Evolutionary conservation across 1,140 invertebrate genomes (phyloP), one percentile per base, ranked within the genome.

Genomic region (Camponotus pennsylvanicus): DNA sequence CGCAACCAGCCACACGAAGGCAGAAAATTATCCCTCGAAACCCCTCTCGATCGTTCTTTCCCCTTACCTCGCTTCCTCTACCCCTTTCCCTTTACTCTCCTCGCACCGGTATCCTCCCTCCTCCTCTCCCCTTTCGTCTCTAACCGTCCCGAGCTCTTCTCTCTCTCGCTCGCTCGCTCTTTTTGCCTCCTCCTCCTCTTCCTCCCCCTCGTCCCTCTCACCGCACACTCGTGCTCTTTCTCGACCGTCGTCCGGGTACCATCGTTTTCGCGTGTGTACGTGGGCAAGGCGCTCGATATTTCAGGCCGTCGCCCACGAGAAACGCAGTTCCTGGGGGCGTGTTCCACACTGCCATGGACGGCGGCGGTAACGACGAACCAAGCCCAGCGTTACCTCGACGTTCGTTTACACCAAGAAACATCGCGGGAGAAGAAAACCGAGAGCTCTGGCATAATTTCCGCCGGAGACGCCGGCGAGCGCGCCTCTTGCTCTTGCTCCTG

Each of bases 261-360:
- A 91, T 89, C 89, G 89, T 90, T 89, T 90, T 88, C 87, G 86
- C 85, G 89, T 88, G 86, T 84, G 86, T 91, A 87, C 87, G 88
- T 88, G 82, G 89, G 80, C 89, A 90, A 91, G 88, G 91, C 91
- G 91, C 91, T 92, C 91, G 90, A 92, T 92, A 92, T 92, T 92
- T 91, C 89, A 92, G 89, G 86, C 90, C 86, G 89, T 92, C 89
- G 90, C 88, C 88, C 86, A 89, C 90, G 85, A 89, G 90, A 89
- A 91, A 88, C 88, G 88, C 90, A 86, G 90, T 86, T 91, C 89
- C 89, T 90, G 90, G 89, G 89, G 90, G 89, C 89, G 89, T 91
- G 89, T 91, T 90, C 89, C 70, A 71, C 78, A 78, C 76, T 79
- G 88, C 88, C 82, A 87, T 88, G 79, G 79, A 63, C 77, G 59